phyloP scores from a whole-genome alignment of 2,797 vertebrate species.

The Odontamblyopus rebecca region DNA sequence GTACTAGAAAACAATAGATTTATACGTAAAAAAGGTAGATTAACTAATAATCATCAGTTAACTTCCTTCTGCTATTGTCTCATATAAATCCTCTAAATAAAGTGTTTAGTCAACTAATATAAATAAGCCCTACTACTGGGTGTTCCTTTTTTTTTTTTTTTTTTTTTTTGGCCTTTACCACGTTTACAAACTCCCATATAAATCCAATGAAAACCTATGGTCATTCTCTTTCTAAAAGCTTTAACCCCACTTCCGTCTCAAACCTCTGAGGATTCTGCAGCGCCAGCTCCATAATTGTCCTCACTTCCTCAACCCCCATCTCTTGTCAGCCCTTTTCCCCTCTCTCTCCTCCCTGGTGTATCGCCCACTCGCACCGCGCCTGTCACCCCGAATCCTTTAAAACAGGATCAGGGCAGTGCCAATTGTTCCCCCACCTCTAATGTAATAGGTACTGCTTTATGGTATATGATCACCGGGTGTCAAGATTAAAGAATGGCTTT shows the following conservation, averaged over 20 bases:
- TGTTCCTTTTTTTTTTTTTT: not conserved
- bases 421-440: slow-evolving; percentile 71
- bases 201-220: not conserved
- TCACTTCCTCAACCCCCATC: slow-evolving; percentile 39
- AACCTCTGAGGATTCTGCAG: slow-evolving; percentile 42
- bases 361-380: slow-evolving; percentile 38
- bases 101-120: too few species aligned
- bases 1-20: too few species aligned
- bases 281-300: slow-evolving; percentile 51
- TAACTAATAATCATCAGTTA: too few species aligned
- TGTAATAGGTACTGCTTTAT: slow-evolving; percentile 65
- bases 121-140: too few species aligned
- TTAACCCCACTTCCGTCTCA: slow-evolving; percentile 25
- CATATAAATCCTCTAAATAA: too few species aligned
- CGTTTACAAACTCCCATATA: not conserved
- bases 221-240: slow-evolving; percentile 22
- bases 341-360: slow-evolving; percentile 24
- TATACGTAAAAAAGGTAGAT: too few species aligned
- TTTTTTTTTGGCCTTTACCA: not conserved
- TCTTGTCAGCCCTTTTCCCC: slow-evolving; percentile 19
- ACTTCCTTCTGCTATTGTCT: too few species aligned
- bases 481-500: slow-evolving; percentile 80
- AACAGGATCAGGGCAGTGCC: slow-evolving; percentile 63
- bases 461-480: slow-evolving; percentile 76
- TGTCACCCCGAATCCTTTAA: slow-evolving; percentile 54